Conservation (phyloP, 2,113 vertebrate genomes). For the Rhipidura dahli region DNA sequence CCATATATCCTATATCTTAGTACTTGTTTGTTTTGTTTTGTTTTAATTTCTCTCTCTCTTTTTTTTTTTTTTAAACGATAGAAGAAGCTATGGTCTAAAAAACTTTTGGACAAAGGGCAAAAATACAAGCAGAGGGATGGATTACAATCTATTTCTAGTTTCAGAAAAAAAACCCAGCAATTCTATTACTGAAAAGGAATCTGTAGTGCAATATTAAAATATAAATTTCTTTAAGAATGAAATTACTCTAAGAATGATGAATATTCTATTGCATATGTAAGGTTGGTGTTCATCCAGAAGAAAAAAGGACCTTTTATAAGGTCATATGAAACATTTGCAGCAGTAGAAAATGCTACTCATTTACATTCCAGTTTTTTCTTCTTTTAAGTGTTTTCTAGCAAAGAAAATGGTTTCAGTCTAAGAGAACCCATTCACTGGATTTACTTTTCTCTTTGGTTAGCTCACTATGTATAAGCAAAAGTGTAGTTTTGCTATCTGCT, state of each 20-base stretch:
- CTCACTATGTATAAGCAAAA: neutral
- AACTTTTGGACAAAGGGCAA: neutral
- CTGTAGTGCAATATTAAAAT: conserved; percentile 26
- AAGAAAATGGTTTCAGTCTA: conserved; percentile 10
- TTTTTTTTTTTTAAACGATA: neutral
- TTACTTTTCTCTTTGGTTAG: conserved; percentile 9
- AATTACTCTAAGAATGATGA: conserved; percentile 24
- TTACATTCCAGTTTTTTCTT: neutral
- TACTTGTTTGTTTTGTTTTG: neutral
- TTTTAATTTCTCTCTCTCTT: neutral
- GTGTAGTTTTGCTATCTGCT: neutral
- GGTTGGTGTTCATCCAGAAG: conserved; percentile 33
- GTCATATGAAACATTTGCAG: conserved; percentile 30
- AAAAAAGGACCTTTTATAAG: conserved; percentile 32
- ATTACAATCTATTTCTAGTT: neutral
- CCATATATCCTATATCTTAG: neutral
- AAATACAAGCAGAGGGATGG: neutral
- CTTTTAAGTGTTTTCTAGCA: conserved; percentile 3
- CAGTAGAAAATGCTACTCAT: conserved; percentile 13
- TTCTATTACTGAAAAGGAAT: conserved; percentile 18
- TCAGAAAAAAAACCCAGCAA: neutral
- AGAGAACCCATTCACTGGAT: neutral
- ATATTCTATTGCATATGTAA: conserved; percentile 8
- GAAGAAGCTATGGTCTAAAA: neutral
- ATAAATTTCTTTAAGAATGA: conserved; percentile 32